Evolutionary conservation across 2,113 vertebrate species (phyloP).

Genomic region (Platysternon megacephalum): DNA sequence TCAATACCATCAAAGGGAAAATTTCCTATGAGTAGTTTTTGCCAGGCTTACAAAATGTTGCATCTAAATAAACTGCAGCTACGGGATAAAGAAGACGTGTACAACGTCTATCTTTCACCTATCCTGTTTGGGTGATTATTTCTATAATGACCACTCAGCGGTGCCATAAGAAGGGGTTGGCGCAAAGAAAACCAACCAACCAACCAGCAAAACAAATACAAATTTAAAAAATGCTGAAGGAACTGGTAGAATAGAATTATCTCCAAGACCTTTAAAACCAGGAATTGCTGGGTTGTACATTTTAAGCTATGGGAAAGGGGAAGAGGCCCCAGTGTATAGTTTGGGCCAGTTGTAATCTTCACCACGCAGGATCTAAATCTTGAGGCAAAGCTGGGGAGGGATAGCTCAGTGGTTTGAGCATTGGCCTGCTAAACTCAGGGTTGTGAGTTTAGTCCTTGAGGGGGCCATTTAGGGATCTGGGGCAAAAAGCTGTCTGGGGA

Average conservation of each 20-base stretch:
- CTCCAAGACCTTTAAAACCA: not conserved
- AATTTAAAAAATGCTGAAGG: not conserved
- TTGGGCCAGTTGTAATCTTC: not conserved
- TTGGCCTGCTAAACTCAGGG: no score
- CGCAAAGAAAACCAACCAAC: not conserved
- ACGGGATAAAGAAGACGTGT: not conserved
- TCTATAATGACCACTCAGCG: rapidly evolving
- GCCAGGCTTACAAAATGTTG: not conserved
- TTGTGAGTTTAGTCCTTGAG: no score
- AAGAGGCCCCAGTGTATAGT: not conserved
- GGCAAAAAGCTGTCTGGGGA: no score
- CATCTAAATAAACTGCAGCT: not conserved
- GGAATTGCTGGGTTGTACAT: not conserved
- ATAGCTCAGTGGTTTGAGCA: no score
- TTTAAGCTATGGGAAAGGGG: not conserved
- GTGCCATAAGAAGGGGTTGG: not conserved
- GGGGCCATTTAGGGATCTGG: no score
- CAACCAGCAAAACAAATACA: not conserved
- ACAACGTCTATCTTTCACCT: not conserved
- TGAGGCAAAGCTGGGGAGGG: no score
- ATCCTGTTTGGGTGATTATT: not conserved
- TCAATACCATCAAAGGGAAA: not conserved
- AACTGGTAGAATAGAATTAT: not conserved
- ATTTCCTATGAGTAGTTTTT: not conserved
- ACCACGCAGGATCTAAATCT: not conserved